Conservation (phyloP, 1,140 invertebrate genomes). For the Holotrichia oblita region DNA sequence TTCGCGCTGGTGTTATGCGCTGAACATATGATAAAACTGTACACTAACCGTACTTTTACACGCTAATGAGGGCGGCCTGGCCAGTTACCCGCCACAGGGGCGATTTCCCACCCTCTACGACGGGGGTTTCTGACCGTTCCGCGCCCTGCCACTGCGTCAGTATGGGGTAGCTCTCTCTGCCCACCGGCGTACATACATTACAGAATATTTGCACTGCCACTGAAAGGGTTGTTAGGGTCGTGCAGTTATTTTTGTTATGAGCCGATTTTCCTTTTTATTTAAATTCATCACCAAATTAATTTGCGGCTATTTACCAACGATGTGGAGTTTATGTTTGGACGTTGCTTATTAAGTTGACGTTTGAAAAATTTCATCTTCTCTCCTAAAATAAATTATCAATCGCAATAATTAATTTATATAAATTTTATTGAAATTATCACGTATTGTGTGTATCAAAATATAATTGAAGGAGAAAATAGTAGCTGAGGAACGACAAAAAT, state of each 20-base stretch:
- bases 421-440: background rate
- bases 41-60: conserved; percentile 61
- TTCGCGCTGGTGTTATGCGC: conserved; percentile 28
- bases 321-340: conserved; percentile 21
- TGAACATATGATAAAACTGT: conserved; percentile 60
- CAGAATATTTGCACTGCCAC: conserved; percentile 42
- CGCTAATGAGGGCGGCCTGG: conserved; percentile 62
- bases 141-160: conserved; percentile 34
- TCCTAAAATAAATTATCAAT: background rate
- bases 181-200: conserved; percentile 41
- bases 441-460: background rate
- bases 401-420: background rate
- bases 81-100: conserved; percentile 61
- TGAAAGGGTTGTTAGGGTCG: conserved; percentile 40
- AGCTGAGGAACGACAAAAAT: too few species aligned
- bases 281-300: conserved; percentile 37
- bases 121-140: conserved; percentile 30
- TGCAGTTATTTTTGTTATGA: conserved; percentile 38
- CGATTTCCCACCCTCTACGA: conserved; percentile 46
- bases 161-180: conserved; percentile 32
- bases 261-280: conserved; percentile 34
- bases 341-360: conserved; percentile 19
- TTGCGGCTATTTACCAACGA: conserved; percentile 31
- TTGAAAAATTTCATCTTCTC: background rate
- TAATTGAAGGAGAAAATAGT: background rate